Base-by-base conservation (phyloP, 1,140 invertebrate genomes). In the Sycophila sp. region DNA sequence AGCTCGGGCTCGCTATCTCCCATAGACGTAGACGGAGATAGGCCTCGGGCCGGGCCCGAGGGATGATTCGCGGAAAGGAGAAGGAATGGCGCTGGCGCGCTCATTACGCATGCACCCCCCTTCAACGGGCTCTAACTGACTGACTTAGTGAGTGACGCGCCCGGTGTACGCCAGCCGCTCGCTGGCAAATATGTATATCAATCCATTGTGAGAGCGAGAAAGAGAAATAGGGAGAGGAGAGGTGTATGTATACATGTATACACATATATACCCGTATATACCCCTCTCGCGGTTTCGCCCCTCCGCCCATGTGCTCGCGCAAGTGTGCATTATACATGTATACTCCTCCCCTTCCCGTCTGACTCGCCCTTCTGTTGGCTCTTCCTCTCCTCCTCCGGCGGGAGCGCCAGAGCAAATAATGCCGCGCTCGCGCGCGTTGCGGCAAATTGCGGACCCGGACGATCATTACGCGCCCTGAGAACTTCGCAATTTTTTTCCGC, bases 101-200 rank as follows among this genome's bases (percentile, higher is more conserved):
- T 84, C 76, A 80, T 83, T 83, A 83, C 75, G 75, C 78, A 85
- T 85, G 79, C 78, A 83, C 77, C 82, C 78, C 22, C 68, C 69
- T 71, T 72, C 67, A 72, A 76, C 71, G 67, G 58, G 68, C 72
- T 77, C 17, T 73, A 74, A 77, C 68, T 75, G 76, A 78, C 73
- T 78, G 75, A 76, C 76, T 76, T 78, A 80, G 77, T 81, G 78
- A 81, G 78, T 81, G 77, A 80, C 79, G 76, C 70, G 71, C 73
- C 77, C 73, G 76, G 75, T 78, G n/a, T 24, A 10, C 24, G 42
- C 42, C 42, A 75, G 73, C 75, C 17, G 17, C 34, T 17, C 24
- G 22, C 24, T 10, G 17, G 24, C 63, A 19, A 60, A 65, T 74
- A 74, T 71, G 72, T 75, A 72, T 74, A 78, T 73, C 60, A 71